These are phyloP conservation scores for Zosterops lateralis DNA, from an alignment of 2,113 vertebrate genomes.

Conservation along the genomic window DNA sequence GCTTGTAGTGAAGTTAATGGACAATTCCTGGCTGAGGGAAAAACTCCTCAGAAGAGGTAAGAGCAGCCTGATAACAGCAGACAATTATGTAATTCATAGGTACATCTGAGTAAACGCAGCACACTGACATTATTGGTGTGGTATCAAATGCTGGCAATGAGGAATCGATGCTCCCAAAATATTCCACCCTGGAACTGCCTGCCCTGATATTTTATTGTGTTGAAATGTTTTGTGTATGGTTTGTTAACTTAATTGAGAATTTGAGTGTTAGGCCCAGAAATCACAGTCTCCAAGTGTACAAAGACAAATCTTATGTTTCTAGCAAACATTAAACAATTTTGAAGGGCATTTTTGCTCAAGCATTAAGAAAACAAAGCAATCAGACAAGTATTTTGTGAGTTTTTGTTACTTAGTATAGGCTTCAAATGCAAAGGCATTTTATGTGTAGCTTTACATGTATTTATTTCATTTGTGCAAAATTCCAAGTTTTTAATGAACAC, in stretches of 20 bases:
- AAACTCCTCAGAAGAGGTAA: neutral
- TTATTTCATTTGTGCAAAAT: neutral
- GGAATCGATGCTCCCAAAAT: neutral
- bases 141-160: neutral
- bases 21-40: neutral
- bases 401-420: neutral
- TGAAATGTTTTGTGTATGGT: neutral
- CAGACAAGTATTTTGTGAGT: neutral
- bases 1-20: neutral
- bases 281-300: neutral
- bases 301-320: constrained; percentile 4
- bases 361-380: constrained; percentile 15
- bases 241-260: neutral
- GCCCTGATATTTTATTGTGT: neutral
- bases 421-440: neutral
- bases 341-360: constrained; percentile 33
- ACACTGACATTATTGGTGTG: neutral
- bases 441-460: neutral
- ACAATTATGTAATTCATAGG: constrained; percentile 2
- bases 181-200: neutral
- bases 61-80: neutral
- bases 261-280: neutral
- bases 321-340: neutral
- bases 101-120: neutral
- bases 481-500: neutral